These are phyloP conservation scores for Mustela erminea DNA, from an alignment of 2,797 vertebrate genomes.

Conservation along the genomic window DNA sequence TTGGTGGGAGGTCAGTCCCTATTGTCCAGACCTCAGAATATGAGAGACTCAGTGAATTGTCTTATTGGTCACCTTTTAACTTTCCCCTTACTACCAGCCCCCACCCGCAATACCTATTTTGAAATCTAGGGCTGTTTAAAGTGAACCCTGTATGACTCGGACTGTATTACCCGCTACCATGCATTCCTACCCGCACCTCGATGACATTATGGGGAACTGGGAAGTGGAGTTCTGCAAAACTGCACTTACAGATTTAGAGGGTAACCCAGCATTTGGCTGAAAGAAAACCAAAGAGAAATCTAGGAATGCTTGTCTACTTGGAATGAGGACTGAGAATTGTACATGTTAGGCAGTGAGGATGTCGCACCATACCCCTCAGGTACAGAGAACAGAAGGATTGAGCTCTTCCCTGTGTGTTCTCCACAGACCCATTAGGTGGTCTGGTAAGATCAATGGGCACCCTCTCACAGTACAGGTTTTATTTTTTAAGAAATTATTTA, in stretches of 20 bases:
- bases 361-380: fast-evolving
- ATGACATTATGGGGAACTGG: background rate
- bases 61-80: background rate
- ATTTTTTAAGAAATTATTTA: no score
- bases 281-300: background rate
- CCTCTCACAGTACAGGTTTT: background rate
- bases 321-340: background rate
- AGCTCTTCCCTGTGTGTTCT: fast-evolving
- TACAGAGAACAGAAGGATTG: fast-evolving
- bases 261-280: no score
- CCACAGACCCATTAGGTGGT: background rate
- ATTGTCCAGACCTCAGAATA: background rate
- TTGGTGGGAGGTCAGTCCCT: background rate
- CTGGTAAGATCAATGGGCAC: background rate
- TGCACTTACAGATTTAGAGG: background rate
- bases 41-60: background rate
- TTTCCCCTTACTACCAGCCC: background rate
- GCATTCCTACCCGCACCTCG: background rate
- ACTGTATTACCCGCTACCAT: fast-evolving
- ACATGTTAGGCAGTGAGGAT: background rate
- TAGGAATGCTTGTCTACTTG: background rate
- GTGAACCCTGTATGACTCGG: background rate
- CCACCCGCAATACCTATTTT: fast-evolving
- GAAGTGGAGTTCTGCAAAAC: fast-evolving
- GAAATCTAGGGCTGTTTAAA: background rate